Conservation (phyloP, 2,888 invertebrate species). For the Blastobasis lacticolella region DNA sequence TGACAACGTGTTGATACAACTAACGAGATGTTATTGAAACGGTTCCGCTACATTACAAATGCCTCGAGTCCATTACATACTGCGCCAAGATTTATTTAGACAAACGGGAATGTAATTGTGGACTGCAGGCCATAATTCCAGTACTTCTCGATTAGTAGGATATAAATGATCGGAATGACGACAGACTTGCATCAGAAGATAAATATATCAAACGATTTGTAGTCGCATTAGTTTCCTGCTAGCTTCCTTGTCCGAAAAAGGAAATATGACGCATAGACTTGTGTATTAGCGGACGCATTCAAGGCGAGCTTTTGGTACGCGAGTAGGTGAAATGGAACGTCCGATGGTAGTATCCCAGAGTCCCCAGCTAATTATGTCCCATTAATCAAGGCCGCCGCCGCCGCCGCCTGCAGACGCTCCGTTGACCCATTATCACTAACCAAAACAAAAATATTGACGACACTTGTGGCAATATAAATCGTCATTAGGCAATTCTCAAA, state of each 20-base stretch:
- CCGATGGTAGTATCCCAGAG: slow-evolving; percentile 23
- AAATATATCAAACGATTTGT: neutral
- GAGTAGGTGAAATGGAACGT: slow-evolving; percentile 4
- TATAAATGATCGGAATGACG: slow-evolving; percentile 4
- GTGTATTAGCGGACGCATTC: no score
- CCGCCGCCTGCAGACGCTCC: slow-evolving; percentile 11
- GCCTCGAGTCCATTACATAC: neutral
- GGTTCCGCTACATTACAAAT: slow-evolving; percentile 19
- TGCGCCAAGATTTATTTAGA: neutral
- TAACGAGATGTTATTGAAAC: slow-evolving; percentile 26
- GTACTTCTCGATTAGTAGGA: neutral
- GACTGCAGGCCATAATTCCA: neutral
- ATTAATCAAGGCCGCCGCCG: slow-evolving; percentile 10
- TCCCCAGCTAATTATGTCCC: slow-evolving; percentile 21
- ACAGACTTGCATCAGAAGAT: slow-evolving; percentile 3
- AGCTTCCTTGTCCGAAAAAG: neutral
- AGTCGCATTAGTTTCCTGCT: no score
- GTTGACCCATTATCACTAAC: slow-evolving; percentile 16
- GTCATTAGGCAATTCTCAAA: no score
- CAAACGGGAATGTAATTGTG: slow-evolving; percentile 5
- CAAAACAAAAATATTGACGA: slow-evolving; percentile 4
- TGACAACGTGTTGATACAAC: slow-evolving; percentile 19
- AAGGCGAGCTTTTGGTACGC: neutral
- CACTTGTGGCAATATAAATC: no score
- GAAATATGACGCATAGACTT: no score